phyloP scores from a whole-genome alignment of 2,113 vertebrate species.

The Prunella fulvescens region DNA sequence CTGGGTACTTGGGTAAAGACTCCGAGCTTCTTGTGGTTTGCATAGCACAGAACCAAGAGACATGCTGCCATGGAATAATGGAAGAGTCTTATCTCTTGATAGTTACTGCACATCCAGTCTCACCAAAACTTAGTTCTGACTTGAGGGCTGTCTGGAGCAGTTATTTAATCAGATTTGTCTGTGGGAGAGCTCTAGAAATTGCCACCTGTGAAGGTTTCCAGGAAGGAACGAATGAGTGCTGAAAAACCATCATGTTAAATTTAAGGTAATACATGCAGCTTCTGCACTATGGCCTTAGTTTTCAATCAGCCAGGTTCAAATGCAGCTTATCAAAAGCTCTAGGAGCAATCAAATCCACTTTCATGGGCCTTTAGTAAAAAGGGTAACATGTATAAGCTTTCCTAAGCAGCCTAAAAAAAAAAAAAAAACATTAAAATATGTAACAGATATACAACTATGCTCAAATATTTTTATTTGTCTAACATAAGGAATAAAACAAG shows the following conservation, averaged over 20 bases:
- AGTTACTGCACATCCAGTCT: background rate
- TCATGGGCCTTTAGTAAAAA: background rate
- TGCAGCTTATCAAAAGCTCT: background rate
- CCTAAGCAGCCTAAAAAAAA: background rate
- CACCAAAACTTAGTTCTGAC: background rate
- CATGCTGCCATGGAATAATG: background rate
- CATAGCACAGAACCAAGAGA: background rate
- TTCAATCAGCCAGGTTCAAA: background rate
- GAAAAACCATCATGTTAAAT: background rate
- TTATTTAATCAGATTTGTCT: background rate
- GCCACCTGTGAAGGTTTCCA: rapidly evolving
- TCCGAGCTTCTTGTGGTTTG: rapidly evolving
- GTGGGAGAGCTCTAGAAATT: background rate
- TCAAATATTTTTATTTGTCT: conserved; percentile 69
- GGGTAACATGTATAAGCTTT: background rate
- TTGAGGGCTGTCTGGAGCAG: background rate
- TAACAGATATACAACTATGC: conserved; percentile 17
- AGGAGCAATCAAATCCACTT: background rate
- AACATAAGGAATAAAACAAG: conserved; percentile 76
- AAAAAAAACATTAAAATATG: conserved; percentile 5
- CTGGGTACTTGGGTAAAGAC: background rate
- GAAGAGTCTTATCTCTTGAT: background rate
- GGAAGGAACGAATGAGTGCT: background rate
- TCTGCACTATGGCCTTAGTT: background rate
- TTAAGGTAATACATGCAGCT: background rate